Evolutionary conservation across 2,797 vertebrate genomes (phyloP), one percentile per base, ranked within the genome.

Genomic region (Tauraco hartlaubi): DNA sequence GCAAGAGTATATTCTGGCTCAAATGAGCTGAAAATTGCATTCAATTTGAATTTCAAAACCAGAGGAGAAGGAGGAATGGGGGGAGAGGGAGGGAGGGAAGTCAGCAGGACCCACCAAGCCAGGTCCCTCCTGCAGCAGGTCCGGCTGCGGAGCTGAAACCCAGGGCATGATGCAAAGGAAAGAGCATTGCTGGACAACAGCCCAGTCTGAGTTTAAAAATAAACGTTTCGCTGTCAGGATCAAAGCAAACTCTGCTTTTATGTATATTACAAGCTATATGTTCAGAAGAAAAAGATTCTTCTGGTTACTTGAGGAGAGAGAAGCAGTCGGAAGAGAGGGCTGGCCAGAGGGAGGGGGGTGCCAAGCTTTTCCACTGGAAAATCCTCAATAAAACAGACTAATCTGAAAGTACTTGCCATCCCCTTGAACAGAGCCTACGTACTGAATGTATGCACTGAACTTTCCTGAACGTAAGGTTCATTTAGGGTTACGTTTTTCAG

Each of bases 1-100:
- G 97, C 98, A 97, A 98, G 96, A 98, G 98, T 98, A 98, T 98
- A 98, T 98, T 98, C 98, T 98, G 97, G 97, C 98, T 98, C 98
- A 98, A 98, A 98, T 98, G 98, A 98, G 98, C 98, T 98, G 98
- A 98, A 98, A 98, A 98, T 98, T 98, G 98, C 97, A 98, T 98
- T 98, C 98, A 98, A 98, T 98, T 98, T 98, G 98, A 98, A 98
- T 98, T 98, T 98, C 98, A 98, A 98, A 98, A 98, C 95, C 92
- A 90, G 91, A 97, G 76, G 91, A 95, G 93, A 96, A 88, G 82
- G 63, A 92, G 68, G 61, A 63, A 82, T 67, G 67, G 68, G 73
- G 85, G 88, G 77, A 85, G 82, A 74, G 81, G 52, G 62, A 56
- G 75, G 58, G 74, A 93, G 72, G 2, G 22, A 90, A 84, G 96